Conservation (phyloP, 2,888 invertebrate species). For the Dichetophora obliterata region DNA sequence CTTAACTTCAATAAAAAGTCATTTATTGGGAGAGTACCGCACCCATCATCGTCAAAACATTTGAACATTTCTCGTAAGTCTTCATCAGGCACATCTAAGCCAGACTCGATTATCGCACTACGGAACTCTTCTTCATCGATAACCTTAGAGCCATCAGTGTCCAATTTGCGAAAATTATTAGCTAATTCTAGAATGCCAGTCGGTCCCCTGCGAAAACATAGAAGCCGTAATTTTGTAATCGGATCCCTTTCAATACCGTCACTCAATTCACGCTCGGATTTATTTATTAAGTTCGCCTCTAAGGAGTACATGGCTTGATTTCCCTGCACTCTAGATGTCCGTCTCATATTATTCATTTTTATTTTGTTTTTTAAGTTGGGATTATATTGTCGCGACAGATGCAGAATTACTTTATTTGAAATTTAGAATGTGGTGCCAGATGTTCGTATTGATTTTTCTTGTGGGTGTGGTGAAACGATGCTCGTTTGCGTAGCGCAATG, state of each 20-base stretch:
- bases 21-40: slow-evolving; percentile 87
- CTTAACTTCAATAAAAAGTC: slow-evolving; percentile 88
- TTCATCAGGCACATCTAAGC: slow-evolving; percentile 77
- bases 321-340: slow-evolving; percentile 50
- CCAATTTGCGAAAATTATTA: slow-evolving; percentile 91
- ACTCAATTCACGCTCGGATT: slow-evolving; percentile 78
- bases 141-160: slow-evolving; percentile 90
- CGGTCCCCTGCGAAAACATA: slow-evolving; percentile 88
- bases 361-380: too few species aligned
- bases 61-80: slow-evolving; percentile 67
- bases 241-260: slow-evolving; percentile 77
- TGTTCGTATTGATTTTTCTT: too few species aligned
- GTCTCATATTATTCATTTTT: too few species aligned
- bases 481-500: too few species aligned
- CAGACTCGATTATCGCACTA: slow-evolving; percentile 84
- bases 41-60: slow-evolving; percentile 83
- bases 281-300: slow-evolving; percentile 84
- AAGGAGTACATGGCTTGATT: slow-evolving; percentile 66
- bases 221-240: slow-evolving; percentile 83
- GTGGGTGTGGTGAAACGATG: too few species aligned
- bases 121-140: slow-evolving; percentile 87
- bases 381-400: too few species aligned
- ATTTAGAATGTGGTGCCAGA: too few species aligned
- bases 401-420: too few species aligned
- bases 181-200: slow-evolving; percentile 89